Percentiles rank a stretch among this genome's conserved stretches.
Evolutionary conservation across 2,113 vertebrate species (phyloP).

Genomic region (Vidua chalybeata): DNA sequence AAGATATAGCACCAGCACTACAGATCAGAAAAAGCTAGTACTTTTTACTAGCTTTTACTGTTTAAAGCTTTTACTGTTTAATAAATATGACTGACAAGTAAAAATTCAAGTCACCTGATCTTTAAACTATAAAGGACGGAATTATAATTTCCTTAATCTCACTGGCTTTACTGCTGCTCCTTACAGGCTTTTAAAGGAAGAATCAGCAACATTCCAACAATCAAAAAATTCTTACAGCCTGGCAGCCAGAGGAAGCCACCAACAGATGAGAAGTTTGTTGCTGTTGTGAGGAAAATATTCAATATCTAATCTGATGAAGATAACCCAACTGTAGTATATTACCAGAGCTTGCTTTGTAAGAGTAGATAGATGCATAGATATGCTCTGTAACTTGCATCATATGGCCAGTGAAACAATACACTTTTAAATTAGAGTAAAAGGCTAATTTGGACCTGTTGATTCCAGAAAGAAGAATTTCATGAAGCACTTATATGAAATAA

Average conservation of each 20-base stretch:
- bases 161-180: not conserved
- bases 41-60: not conserved
- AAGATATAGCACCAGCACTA: not conserved
- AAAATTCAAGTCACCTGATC: not conserved
- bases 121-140: not conserved
- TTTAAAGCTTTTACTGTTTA: not conserved
- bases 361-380: not conserved
- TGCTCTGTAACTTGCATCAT: not conserved
- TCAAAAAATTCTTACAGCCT: conserved; percentile 85
- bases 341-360: not conserved
- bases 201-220: conserved; percentile 75
- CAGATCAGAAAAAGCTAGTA: not conserved
- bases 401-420: not conserved
- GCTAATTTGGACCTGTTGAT: not conserved
- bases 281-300: conserved; percentile 66
- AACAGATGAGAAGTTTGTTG: conserved; percentile 66
- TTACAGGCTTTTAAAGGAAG: conserved; percentile 86
- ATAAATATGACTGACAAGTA: not conserved
- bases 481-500: not conserved
- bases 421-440: not conserved
- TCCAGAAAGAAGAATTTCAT: not conserved
- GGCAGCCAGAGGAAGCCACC: conserved; percentile 84
- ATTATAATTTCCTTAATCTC: not conserved
- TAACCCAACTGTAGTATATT: not conserved
- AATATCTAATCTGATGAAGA: conserved; percentile 13